Evolutionary conservation across 2,888 invertebrate species (phyloP).

Genomic region (Drosophila leonis): DNA sequence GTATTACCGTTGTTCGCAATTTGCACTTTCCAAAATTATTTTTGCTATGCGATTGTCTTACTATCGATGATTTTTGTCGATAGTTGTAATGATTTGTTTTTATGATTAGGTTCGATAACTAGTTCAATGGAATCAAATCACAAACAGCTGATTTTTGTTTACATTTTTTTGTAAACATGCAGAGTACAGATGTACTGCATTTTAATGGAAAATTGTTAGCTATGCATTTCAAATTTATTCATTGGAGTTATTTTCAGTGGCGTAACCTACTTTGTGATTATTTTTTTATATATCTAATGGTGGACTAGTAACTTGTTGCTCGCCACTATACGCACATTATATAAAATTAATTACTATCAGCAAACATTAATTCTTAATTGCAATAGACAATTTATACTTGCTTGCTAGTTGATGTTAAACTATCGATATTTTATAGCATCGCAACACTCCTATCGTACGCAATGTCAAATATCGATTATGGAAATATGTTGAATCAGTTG

Average conservation of each 20-base stretch:
- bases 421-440: slow-evolving; percentile 26
- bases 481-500: slow-evolving; percentile 20
- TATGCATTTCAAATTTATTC: neutral
- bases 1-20: slow-evolving; percentile 55
- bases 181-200: neutral
- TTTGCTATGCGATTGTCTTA: slow-evolving; percentile 35
- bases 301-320: neutral
- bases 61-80: slow-evolving; percentile 35
- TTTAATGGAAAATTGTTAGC: neutral
- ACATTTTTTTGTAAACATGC: slow-evolving; percentile 34
- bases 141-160: slow-evolving; percentile 47
- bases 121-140: slow-evolving; percentile 18
- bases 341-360: neutral
- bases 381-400: neutral
- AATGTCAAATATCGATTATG: slow-evolving; percentile 23
- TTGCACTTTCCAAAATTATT: slow-evolving; percentile 56
- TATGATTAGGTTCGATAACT: slow-evolving; percentile 24
- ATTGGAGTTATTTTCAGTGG: neutral
- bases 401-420: too few species aligned
- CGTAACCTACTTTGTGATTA: neutral
- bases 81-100: neutral
- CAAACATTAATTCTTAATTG: neutral
- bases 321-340: too few species aligned
- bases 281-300: neutral
- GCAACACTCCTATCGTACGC: slow-evolving; percentile 4